A percentile compares a stretch with the other conserved stretches of the same genome.
These are phyloP conservation scores for Rhynchotus rufescens DNA, from an alignment of 2,797 vertebrate genomes.

Conservation along the genomic window DNA sequence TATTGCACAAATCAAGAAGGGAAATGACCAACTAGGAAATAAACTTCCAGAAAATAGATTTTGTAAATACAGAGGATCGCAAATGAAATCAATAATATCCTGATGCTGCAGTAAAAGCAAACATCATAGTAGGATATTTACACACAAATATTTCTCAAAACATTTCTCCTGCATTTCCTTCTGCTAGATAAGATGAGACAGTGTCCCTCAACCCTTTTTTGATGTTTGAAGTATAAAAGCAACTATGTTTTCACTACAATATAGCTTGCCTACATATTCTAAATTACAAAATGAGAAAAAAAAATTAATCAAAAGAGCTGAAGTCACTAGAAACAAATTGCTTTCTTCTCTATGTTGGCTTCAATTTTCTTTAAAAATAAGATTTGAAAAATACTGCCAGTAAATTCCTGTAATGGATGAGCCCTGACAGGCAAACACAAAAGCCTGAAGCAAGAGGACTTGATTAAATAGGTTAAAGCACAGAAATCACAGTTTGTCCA, in stretches of 20 bases:
- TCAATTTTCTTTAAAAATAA: background rate
- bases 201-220: conserved; percentile 5
- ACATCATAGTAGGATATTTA: background rate
- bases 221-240: background rate
- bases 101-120: background rate
- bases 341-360: background rate
- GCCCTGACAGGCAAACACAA: background rate
- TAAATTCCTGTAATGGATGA: background rate
- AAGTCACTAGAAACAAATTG: background rate
- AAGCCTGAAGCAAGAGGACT: background rate
- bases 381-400: background rate
- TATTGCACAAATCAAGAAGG: background rate
- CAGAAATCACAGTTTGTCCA: background rate
- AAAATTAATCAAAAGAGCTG: conserved; percentile 28
- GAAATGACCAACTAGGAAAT: background rate
- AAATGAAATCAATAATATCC: background rate
- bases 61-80: background rate
- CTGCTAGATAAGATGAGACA: background rate
- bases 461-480: background rate
- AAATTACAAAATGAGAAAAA: background rate
- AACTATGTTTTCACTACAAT: background rate
- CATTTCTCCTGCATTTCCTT: background rate
- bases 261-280: background rate
- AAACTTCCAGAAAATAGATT: background rate
- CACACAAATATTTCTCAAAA: conserved; percentile 18